These are phyloP conservation scores for Carassius auratus DNA, from an alignment of 2,113 vertebrate genomes.

Conservation along the genomic window DNA sequence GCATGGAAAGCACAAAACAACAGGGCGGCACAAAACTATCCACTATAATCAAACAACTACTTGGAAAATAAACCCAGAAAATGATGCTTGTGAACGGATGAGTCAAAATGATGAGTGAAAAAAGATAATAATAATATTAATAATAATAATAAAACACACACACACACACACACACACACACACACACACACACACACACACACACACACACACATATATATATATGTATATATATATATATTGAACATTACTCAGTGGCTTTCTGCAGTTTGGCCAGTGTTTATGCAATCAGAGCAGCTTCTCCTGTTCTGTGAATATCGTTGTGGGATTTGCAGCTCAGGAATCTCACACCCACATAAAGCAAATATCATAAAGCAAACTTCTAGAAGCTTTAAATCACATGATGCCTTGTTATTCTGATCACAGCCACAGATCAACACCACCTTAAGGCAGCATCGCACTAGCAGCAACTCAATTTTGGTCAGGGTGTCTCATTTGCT, in stretches of 20 bases:
- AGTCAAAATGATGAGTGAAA: no score
- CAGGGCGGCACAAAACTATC: conserved; percentile 26
- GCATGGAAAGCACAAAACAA: conserved; percentile 25
- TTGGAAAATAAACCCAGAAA: conserved; percentile 16
- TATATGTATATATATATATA: neutral
- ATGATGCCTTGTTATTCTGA: neutral
- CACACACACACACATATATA: no score
- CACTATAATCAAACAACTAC: conserved; percentile 37
- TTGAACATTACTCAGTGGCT: conserved; percentile 21
- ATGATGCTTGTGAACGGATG: neutral
- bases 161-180: no score
- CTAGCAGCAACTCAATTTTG: neutral
- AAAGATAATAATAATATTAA: no score
- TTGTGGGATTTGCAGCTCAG: conserved; percentile 12
- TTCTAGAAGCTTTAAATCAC: neutral
- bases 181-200: no score
- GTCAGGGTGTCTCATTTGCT: neutral
- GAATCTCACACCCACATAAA: conserved; percentile 13
- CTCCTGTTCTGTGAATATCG: conserved; percentile 12
- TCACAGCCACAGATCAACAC: conserved; percentile 6
- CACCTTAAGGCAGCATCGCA: neutral
- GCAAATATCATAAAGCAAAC: neutral
- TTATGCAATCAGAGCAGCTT: conserved; percentile 38
- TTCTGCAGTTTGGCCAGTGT: conserved; percentile 28
- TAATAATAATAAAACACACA: no score